These are phyloP conservation scores for Echinometra lucunter DNA, from an alignment of 53 echinoderm and acorn worm species.

Conservation along the genomic window DNA sequence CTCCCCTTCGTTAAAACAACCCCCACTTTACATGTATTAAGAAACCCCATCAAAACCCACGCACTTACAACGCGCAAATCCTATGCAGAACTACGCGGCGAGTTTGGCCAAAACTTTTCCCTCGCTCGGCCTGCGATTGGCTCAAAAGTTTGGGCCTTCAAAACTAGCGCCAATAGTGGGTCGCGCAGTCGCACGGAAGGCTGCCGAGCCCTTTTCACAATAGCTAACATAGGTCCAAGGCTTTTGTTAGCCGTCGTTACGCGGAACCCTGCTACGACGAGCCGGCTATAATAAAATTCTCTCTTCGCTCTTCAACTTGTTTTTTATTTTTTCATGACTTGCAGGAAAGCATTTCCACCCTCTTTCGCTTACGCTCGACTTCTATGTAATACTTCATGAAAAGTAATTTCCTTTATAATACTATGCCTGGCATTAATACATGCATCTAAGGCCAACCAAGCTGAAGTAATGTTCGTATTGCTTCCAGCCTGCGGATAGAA, in stretches of 20 bases:
- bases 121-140: conserved; percentile 55
- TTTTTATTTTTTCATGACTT: background rate
- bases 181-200: conserved; percentile 61
- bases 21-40: conserved; percentile 22
- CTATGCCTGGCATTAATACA: background rate
- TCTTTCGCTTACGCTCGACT: conserved; percentile 34
- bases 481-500: background rate
- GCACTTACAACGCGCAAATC: conserved; percentile 45
- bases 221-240: conserved; percentile 65
- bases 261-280: conserved; percentile 4
- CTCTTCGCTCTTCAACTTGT: conserved; percentile 48
- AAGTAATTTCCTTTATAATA: background rate
- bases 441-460: background rate
- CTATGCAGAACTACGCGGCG: conserved; percentile 33
- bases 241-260: conserved; percentile 60
- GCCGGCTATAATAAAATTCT: conserved; percentile 38
- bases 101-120: conserved; percentile 57
- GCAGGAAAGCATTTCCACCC: background rate
- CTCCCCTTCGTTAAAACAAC: background rate
- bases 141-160: conserved; percentile 66
- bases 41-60: background rate
- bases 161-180: conserved; percentile 53
- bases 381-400: background rate
- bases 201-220: conserved; percentile 26
- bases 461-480: background rate